Conservation (phyloP, 64 coral and sea anemone genomes). For the Stylophora pistillata region DNA sequence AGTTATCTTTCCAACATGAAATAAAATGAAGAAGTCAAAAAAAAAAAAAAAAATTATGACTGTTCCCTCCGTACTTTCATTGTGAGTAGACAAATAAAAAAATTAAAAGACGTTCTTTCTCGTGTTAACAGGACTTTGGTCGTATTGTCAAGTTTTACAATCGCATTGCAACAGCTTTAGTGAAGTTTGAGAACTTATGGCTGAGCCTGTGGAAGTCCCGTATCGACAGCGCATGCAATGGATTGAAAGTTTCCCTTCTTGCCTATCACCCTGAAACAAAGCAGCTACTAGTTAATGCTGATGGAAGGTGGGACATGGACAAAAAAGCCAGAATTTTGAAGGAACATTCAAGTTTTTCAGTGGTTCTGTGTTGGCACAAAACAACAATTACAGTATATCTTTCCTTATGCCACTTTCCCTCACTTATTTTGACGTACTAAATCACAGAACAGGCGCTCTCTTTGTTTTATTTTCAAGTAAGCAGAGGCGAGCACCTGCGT, state of each 20-base stretch:
- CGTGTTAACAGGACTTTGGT: conserved; percentile 63
- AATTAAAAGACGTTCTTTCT: not conserved
- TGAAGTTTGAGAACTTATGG: conserved; percentile 91
- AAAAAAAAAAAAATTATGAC: too few relatives aligned
- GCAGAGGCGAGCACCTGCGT: too few relatives aligned
- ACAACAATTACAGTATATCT: too few relatives aligned
- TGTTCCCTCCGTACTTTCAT: too few relatives aligned
- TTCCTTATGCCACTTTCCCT: too few relatives aligned
- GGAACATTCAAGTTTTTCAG: not conserved
- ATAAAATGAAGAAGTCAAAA: too few relatives aligned
- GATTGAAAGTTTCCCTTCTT: conserved; percentile 64
- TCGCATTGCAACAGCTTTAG: conserved; percentile 78
- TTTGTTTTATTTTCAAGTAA: too few relatives aligned
- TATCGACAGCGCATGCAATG: conserved; percentile 69
- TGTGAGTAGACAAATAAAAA: too few relatives aligned
- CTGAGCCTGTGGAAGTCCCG: conserved; percentile 82
- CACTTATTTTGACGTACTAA: too few relatives aligned
- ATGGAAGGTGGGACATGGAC: conserved; percentile 68
- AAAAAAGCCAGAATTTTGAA: not conserved
- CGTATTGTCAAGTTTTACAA: conserved; percentile 89
- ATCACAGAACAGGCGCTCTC: too few relatives aligned
- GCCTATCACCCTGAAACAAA: conserved; percentile 73
- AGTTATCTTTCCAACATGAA: too few relatives aligned
- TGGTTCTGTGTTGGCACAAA: too few relatives aligned
- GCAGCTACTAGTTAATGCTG: conserved; percentile 93